Evolutionary conservation across 1,140 invertebrate genomes (phyloP).

Genomic region (Drosophila serrata): DNA sequence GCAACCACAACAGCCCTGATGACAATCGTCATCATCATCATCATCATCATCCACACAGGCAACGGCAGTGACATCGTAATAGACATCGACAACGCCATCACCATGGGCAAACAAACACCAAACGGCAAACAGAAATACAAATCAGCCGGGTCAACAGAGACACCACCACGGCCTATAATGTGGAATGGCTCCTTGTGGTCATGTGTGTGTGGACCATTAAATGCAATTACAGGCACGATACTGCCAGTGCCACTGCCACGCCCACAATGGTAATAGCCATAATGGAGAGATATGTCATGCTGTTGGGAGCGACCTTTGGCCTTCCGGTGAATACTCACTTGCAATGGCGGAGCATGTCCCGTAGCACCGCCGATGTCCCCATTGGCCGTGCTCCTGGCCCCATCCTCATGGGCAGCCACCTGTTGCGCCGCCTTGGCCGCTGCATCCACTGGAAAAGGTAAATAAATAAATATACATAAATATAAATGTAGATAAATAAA

Average conservation of each 20-base stretch:
- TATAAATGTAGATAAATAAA: not conserved
- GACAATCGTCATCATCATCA: slow-evolving; percentile 69
- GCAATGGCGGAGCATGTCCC: slow-evolving; percentile 87
- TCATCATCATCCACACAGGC: slow-evolving; percentile 20
- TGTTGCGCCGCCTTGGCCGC: slow-evolving; percentile 62
- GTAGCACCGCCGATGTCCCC: slow-evolving; percentile 86
- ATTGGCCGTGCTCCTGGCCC: slow-evolving; percentile 86
- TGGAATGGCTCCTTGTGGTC: not conserved
- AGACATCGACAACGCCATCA: not conserved
- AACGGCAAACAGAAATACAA: slow-evolving; percentile 63
- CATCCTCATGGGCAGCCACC: slow-evolving; percentile 71
- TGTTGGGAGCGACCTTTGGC: slow-evolving; percentile 2
- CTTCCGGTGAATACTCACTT: slow-evolving; percentile 86
- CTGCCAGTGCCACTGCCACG: slow-evolving; percentile 5
- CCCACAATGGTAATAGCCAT: slow-evolving; percentile 30
- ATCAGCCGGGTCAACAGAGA: slow-evolving; percentile 60
- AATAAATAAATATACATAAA: slow-evolving; percentile 10
- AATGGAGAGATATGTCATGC: slow-evolving; percentile 27
- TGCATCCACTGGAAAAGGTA: slow-evolving; percentile 77
- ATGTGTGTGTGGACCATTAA: slow-evolving; percentile 57
- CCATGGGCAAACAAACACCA: slow-evolving; percentile 25
- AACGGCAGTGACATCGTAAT: slow-evolving; percentile 3
- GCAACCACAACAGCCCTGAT: slow-evolving; percentile 60
- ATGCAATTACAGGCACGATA: slow-evolving; percentile 75
- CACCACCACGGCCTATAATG: slow-evolving; percentile 4